Evolutionary conservation across 1,140 invertebrate species (phyloP).

Genomic region (Drosophila ercepeae): DNA sequence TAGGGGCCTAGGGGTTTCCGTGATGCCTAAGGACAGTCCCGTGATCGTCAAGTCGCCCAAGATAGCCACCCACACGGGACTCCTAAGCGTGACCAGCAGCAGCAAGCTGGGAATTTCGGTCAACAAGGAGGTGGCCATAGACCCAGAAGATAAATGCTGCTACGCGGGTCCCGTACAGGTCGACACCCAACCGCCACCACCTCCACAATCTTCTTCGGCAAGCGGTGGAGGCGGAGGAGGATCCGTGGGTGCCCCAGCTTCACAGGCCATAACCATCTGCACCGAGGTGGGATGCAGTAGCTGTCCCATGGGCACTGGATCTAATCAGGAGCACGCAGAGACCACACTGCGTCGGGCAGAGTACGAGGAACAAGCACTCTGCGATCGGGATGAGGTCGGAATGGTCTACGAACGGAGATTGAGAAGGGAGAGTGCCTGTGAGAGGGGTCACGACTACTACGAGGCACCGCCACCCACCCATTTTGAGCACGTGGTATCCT

Average conservation of each 20-base stretch:
- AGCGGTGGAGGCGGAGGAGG: constrained; percentile 13
- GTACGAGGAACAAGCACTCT: constrained; percentile 50
- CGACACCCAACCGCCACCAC: constrained; percentile 43
- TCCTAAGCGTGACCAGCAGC: constrained; percentile 62
- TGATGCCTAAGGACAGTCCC: constrained; percentile 82
- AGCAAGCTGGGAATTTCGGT: constrained; percentile 74
- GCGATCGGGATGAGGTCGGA: constrained; percentile 54
- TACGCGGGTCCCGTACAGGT: constrained; percentile 54
- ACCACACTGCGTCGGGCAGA: constrained; percentile 48
- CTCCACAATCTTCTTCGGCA: constrained; percentile 22
- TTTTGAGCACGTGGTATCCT: constrained; percentile 62
- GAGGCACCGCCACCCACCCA: constrained; percentile 46
- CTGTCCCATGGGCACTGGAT: constrained; percentile 52
- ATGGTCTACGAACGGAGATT: constrained; percentile 70
- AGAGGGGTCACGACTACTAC: constrained; percentile 71
- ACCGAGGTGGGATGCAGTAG: constrained; percentile 76
- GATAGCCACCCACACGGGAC: constrained; percentile 58
- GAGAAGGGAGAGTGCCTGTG: constrained; percentile 64
- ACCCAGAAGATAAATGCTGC: constrained; percentile 82
- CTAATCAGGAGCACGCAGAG: constrained; percentile 49
- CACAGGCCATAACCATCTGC: constrained; percentile 65
- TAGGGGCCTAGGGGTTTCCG: constrained; percentile 76
- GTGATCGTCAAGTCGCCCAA: constrained; percentile 83
- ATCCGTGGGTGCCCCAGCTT: constrained; percentile 16
- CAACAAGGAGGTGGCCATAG: constrained; percentile 83